These are phyloP conservation scores for Astur gentilis DNA, from an alignment of 2,113 vertebrate genomes.

Conservation along the genomic window DNA sequence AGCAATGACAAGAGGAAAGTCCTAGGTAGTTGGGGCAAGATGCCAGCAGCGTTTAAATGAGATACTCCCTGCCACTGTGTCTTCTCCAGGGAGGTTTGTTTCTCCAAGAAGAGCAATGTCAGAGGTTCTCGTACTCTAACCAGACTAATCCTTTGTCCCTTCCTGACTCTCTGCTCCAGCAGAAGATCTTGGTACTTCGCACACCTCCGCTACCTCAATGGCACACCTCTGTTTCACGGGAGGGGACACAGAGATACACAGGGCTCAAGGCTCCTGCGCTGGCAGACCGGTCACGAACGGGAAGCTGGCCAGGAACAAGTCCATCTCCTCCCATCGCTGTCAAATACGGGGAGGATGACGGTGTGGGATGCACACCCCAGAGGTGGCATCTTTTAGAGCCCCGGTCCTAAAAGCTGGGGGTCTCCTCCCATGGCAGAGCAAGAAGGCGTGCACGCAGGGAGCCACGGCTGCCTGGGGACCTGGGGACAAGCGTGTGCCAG, in stretches of 20 bases:
- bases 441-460: not conserved
- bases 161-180: not conserved
- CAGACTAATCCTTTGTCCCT: not conserved
- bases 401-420: not conserved
- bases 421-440: not conserved
- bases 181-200: not conserved
- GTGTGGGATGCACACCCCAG: not conserved
- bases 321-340: not conserved
- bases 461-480: not conserved
- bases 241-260: not conserved
- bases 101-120: not conserved
- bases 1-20: not conserved
- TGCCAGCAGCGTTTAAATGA: not conserved
- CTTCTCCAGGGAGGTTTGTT: not conserved
- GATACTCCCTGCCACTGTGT: not conserved
- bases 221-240: not conserved
- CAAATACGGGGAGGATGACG: not conserved
- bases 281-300: not conserved
- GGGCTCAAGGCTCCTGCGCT: not conserved
- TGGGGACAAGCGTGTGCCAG: not conserved
- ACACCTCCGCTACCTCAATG: accelerated
- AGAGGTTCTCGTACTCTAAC: not conserved
- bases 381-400: not conserved
- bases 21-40: not conserved
- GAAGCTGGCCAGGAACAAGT: not conserved